A percentile compares a stretch with the other conserved stretches of the same genome.
These are phyloP conservation scores for Diadophis punctatus DNA, from an alignment of 2,113 vertebrate species.

Conservation along the genomic window DNA sequence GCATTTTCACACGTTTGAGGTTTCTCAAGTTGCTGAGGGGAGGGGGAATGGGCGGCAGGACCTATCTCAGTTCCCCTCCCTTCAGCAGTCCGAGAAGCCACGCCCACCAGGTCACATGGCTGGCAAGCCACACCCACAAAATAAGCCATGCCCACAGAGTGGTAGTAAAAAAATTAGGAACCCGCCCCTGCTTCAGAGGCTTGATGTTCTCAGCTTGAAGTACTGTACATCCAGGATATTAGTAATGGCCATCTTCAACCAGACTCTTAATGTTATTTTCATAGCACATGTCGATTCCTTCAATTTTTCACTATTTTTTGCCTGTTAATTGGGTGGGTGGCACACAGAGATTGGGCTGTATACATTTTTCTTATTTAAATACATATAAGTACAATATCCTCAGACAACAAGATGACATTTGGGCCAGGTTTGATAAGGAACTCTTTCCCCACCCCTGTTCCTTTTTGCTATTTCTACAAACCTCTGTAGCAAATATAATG, in stretches of 20 bases:
- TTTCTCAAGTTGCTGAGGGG: no score
- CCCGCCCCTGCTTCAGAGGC: no score
- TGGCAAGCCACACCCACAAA: no score
- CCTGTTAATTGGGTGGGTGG: neutral
- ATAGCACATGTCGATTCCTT: neutral
- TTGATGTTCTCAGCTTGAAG: no score
- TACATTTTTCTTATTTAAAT: neutral
- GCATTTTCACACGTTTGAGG: no score
- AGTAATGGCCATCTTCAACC: neutral
- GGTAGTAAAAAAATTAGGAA: no score
- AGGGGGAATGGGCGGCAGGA: no score
- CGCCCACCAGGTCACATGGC: no score
- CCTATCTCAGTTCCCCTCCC: no score
- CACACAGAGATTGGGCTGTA: neutral
- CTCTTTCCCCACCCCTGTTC: neutral
- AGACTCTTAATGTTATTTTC: neutral
- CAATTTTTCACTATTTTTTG: neutral
- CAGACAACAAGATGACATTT: neutral
- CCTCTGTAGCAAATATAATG: neutral
- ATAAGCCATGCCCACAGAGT: no score
- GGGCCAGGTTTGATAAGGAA: neutral
- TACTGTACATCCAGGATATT: neutral
- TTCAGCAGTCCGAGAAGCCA: no score
- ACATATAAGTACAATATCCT: neutral
- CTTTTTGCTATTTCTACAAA: neutral